Evolutionary conservation across 2,888 invertebrate genomes (phyloP), one percentile per base, ranked within the genome.

Genomic region (Conops quadrifasciatus): DNA sequence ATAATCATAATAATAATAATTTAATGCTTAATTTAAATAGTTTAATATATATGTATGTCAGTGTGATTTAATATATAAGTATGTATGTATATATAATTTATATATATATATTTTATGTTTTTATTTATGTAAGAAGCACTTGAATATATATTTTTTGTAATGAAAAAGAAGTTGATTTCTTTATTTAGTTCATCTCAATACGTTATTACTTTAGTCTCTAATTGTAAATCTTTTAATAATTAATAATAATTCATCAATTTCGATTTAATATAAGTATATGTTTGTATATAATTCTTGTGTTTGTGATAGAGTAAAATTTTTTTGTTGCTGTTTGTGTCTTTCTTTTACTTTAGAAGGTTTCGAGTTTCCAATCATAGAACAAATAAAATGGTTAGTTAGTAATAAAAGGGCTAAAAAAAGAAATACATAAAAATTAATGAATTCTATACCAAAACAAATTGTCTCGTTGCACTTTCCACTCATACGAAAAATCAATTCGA

Each of bases 121-220:
- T 81, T 72, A 63, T 83, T 84, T 84, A 84, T 84, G 81, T 85
- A 85, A 85, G 85, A 85, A 85, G 85, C 85, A 85, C 85, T 85
- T 85, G 85, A 85, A 85, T 85, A 85, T 83, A 83, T 84, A 84
- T 83, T 81, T 81, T 81, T 81, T 81, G 77, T 82, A 82, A 83
- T 83, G 80, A 80, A 82, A 82, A 84, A 82, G 79, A 82, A 81
- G 79, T 78, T 77, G 76, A 74, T 78, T 69, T 73, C 76, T 72
- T 65, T 70, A 66, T 30, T 70, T 69, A 69, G 60, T 69, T 69
- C n/a, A 21, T 60, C 45, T 59, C 5, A 24, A 30, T 70, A 28
- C 26, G 21, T 70, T 64, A 30, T 43, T 66, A 36, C 9, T 66
- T 67, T 68, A 45, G 53, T 63, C 43, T 71, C 43, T 71, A 64